Evolutionary conservation across 2,888 invertebrate species (phyloP).

Genomic region (Lissonota sp.): DNA sequence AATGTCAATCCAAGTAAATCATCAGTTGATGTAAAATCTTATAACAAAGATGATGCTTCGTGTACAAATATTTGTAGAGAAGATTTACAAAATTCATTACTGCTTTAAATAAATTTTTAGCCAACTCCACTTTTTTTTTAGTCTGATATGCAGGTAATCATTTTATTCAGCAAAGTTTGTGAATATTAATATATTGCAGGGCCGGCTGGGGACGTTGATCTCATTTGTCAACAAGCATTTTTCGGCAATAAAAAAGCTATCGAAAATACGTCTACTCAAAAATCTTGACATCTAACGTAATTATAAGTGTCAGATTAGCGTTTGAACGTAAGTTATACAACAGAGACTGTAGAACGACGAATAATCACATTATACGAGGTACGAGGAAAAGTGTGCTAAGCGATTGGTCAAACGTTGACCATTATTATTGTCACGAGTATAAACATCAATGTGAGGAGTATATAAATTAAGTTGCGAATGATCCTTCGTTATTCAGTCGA

Average conservation of each 20-base stretch:
- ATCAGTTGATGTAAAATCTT: too few relatives aligned
- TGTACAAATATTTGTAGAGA: too few relatives aligned
- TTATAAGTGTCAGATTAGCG: not conserved
- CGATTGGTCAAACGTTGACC: slow-evolving; percentile 52
- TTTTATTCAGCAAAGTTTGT: too few relatives aligned
- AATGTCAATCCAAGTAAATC: too few relatives aligned
- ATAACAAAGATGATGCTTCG: too few relatives aligned
- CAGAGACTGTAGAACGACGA: slow-evolving; percentile 1
- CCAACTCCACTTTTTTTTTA: too few relatives aligned
- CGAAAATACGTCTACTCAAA: too few relatives aligned
- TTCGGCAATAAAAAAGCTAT: too few relatives aligned
- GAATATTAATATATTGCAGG: slow-evolving; percentile 49
- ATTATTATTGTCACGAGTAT: not conserved
- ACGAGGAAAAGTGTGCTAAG: slow-evolving; percentile 47
- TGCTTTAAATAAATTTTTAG: too few relatives aligned
- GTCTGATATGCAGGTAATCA: too few relatives aligned
- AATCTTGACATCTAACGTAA: not conserved
- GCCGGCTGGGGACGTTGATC: slow-evolving; percentile 75
- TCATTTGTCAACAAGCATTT: too few relatives aligned
- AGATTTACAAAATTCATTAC: too few relatives aligned
- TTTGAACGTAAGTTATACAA: not conserved
- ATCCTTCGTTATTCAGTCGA: slow-evolving; percentile 15
- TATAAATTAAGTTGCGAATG: slow-evolving; percentile 29
- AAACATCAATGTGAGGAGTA: not conserved
- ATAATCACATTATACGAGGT: not conserved